Conservation (phyloP, 2,797 vertebrate genomes). For the Salmo trutta region DNA sequence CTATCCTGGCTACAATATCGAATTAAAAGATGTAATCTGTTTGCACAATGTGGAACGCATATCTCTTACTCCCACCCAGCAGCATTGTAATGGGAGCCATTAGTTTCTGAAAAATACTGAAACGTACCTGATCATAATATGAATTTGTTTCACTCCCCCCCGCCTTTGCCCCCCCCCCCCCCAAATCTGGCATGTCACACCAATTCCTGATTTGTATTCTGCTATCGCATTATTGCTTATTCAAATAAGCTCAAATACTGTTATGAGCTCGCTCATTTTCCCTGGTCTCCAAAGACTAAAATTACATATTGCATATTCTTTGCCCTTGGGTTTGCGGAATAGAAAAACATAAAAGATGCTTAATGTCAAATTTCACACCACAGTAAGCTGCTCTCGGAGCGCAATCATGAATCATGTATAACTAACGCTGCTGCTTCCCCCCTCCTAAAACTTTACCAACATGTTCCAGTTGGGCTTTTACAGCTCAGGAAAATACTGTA, state of each 20-base stretch:
- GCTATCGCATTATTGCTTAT: conserved; percentile 50
- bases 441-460: conserved; percentile 43
- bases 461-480: conserved; percentile 19
- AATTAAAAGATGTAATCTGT: background rate
- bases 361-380: conserved; percentile 76
- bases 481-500: background rate
- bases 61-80: background rate
- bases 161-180: conserved; percentile 24
- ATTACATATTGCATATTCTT: conserved; percentile 62
- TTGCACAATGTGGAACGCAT: background rate
- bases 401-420: conserved; percentile 68
- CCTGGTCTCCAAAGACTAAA: conserved; percentile 43
- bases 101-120: conserved; percentile 12
- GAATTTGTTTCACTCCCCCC: conserved; percentile 21
- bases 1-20: background rate
- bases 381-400: conserved; percentile 66
- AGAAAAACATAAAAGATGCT: conserved; percentile 58
- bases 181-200: conserved; percentile 33
- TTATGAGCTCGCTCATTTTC: conserved; percentile 53
- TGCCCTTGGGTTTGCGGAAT: conserved; percentile 66
- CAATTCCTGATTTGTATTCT: conserved; percentile 61
- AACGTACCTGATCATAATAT: conserved; percentile 30
- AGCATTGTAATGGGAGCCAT: conserved; percentile 23
- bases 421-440: conserved; percentile 17
- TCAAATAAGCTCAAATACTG: conserved; percentile 59